phyloP scores from a whole-genome alignment of 2,888 invertebrate species.

The Oscheius onirici region DNA sequence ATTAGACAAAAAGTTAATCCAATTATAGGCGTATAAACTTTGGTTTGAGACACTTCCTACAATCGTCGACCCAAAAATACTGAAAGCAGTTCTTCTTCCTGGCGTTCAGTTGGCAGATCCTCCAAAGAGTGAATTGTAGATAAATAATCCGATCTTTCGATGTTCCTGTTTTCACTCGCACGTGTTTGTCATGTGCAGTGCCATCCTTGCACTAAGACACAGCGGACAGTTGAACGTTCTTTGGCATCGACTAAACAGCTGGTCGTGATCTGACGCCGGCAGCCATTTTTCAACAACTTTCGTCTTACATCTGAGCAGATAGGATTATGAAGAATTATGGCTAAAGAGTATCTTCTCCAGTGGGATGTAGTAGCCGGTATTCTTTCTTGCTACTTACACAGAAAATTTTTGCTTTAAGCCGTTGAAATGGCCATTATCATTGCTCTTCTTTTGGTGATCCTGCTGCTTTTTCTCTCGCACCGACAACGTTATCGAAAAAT shows the following conservation, averaged over 20 bases:
- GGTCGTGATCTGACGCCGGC: not conserved
- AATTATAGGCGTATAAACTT: conserved; percentile 17
- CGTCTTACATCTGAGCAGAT: no score
- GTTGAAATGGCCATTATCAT: conserved; percentile 1
- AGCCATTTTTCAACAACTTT: not conserved
- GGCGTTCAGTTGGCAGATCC: not conserved
- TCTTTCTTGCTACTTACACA: no score
- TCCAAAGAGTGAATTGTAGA: not conserved
- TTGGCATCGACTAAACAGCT: not conserved
- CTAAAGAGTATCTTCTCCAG: not conserved
- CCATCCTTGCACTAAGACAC: not conserved
- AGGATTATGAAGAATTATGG: not conserved
- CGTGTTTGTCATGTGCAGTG: not conserved
- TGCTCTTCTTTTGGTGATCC: not conserved
- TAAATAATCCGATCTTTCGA: not conserved
- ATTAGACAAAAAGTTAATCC: not conserved
- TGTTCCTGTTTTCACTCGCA: not conserved
- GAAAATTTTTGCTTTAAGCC: not conserved
- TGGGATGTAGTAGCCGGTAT: conserved; percentile 9
- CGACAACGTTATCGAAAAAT: conserved; percentile 3
- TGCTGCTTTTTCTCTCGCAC: conserved; percentile 4
- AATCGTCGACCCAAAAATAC: conserved; percentile 31
- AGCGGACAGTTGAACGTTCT: conserved; percentile 10
- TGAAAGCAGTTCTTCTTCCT: conserved; percentile 5
- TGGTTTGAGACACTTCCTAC: conserved; percentile 31